Evolutionary conservation across 2,888 invertebrate species (phyloP).

Genomic region (Stenotaenia linearis): DNA sequence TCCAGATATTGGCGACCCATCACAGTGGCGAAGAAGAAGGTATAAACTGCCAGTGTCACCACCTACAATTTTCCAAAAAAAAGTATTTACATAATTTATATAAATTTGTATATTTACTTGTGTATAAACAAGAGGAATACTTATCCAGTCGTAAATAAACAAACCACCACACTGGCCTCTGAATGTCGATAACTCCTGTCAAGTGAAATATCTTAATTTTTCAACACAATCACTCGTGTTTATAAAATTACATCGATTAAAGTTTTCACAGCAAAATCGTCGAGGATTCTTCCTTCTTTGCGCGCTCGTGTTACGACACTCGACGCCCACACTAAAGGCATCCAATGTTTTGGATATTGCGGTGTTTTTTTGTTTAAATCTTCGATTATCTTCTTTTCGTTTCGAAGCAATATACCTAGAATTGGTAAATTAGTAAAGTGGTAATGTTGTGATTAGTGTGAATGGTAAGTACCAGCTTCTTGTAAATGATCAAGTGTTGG

Average conservation of each 20-base stretch:
- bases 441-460: background rate
- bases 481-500: slow-evolving; percentile 76
- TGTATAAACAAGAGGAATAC: slow-evolving; percentile 76
- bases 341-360: slow-evolving; percentile 82
- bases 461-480: slow-evolving; percentile 61
- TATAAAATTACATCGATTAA: slow-evolving; percentile 47
- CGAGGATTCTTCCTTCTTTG: slow-evolving; percentile 49
- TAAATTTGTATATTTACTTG: slow-evolving; percentile 57
- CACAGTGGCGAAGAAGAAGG: slow-evolving; percentile 81
- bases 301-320: slow-evolving; percentile 77
- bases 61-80: slow-evolving; percentile 56
- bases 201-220: slow-evolving; percentile 24
- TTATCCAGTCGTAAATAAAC: slow-evolving; percentile 71
- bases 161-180: slow-evolving; percentile 65
- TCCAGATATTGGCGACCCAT: slow-evolving; percentile 81
- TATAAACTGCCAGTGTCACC: slow-evolving; percentile 82
- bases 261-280: slow-evolving; percentile 46
- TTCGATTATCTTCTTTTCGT: slow-evolving; percentile 71
- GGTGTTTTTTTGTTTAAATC: slow-evolving; percentile 75
- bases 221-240: too few relatives aligned
- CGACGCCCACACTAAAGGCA: slow-evolving; percentile 85
- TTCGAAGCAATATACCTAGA: slow-evolving; percentile 70
- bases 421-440: background rate
- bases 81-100: too few relatives aligned
- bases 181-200: slow-evolving; percentile 72